These are phyloP conservation scores for Halcyon malimbica DNA, from an alignment of 2,113 vertebrate species.

Conservation along the genomic window DNA sequence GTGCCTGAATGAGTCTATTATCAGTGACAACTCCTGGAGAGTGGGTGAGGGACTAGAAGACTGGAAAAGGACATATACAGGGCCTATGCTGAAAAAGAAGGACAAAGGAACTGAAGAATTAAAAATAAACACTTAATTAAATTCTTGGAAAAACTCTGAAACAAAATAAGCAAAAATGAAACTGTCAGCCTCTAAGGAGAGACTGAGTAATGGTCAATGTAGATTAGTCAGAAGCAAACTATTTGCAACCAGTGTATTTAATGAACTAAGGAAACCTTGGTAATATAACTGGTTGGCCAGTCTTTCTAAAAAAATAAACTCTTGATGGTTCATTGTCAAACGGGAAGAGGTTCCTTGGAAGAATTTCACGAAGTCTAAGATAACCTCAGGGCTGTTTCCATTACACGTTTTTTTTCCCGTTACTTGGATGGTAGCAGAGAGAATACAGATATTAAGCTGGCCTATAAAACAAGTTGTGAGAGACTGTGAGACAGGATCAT, in stretches of 20 bases:
- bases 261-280: not conserved
- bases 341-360: not conserved
- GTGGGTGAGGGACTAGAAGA: not conserved
- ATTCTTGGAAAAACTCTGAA: not conserved
- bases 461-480: not conserved
- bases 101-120: not conserved
- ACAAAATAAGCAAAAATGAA: not conserved
- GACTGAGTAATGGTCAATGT: not conserved
- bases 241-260: not conserved
- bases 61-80: not conserved
- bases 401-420: not conserved
- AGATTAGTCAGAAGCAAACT: not conserved
- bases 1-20: not conserved
- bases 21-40: not conserved
- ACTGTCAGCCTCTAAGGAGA: not conserved
- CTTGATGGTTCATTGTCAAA: not conserved
- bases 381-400: not conserved
- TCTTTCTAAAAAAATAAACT: not conserved
- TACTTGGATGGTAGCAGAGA: not conserved
- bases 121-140: not conserved
- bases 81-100: not conserved
- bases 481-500: not conserved
- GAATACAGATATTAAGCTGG: not conserved
- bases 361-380: not conserved
- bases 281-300: not conserved